Evolutionary conservation across 2,113 vertebrate genomes (phyloP).

Genomic region (Hemibagrus wyckioides): DNA sequence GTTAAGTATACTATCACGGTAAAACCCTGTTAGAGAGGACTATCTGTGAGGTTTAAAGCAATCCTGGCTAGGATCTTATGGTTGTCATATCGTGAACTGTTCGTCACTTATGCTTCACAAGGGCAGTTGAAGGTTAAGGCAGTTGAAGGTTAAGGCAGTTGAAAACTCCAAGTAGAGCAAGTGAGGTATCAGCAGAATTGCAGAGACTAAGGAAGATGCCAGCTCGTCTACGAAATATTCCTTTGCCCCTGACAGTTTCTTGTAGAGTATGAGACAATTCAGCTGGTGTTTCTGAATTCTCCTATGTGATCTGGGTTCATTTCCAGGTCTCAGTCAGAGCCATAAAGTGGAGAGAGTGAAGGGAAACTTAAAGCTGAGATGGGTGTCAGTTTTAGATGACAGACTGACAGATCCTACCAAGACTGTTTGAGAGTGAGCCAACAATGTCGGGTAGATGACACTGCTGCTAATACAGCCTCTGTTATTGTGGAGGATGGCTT

Average conservation of each 20-base stretch:
- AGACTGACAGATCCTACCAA: neutral
- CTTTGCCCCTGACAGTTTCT: neutral
- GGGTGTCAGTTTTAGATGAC: slow-evolving; percentile 5
- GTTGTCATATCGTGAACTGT: neutral
- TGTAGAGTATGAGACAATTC: neutral
- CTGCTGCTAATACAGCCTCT: neutral
- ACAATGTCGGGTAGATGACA: neutral
- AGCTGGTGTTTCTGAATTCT: neutral
- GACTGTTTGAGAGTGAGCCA: neutral
- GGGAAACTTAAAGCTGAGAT: slow-evolving; percentile 3
- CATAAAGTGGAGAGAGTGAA: neutral
- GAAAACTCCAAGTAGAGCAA: neutral
- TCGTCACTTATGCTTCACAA: neutral
- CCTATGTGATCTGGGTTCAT: neutral
- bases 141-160: neutral
- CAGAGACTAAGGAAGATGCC: neutral
- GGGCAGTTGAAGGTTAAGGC: neutral
- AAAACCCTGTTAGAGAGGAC: neutral
- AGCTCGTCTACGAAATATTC: neutral
- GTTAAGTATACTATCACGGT: neutral
- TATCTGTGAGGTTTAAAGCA: neutral
- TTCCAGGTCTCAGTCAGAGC: neutral
- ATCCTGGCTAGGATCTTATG: neutral
- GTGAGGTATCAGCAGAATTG: neutral
- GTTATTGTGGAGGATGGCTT: neutral